Conservation (phyloP, 2,888 invertebrate species). For the Acanthosoma haemorrhoidale region DNA sequence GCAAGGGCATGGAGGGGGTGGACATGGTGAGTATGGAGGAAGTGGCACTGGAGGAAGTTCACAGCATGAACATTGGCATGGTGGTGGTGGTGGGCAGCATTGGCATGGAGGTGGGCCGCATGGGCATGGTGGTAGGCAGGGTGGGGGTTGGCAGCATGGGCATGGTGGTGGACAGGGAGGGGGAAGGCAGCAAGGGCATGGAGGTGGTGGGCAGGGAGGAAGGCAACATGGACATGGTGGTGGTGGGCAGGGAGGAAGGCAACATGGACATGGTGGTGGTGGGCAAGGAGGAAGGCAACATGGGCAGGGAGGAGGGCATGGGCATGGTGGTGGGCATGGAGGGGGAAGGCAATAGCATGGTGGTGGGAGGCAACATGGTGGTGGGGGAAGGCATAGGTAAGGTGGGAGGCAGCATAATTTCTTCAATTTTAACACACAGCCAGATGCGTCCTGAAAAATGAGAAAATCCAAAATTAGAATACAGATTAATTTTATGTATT, state of each 20-base stretch:
- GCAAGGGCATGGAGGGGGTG: background rate
- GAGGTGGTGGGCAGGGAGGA: background rate
- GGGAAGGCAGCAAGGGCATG: too few species aligned
- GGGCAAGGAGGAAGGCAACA: background rate
- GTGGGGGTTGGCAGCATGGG: background rate
- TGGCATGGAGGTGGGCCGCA: background rate
- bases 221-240: background rate
- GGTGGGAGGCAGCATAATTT: background rate
- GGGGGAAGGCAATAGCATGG: background rate
- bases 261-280: background rate
- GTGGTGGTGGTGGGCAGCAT: background rate
- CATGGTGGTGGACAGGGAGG: background rate
- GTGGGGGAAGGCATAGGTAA: background rate
- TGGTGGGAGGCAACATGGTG: background rate
- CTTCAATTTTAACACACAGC: conserved; percentile 2
- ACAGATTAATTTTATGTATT: too few species aligned
- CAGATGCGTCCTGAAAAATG: background rate
- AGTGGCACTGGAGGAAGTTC: conserved; percentile 6
- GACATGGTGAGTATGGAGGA: background rate
- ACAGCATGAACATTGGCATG: background rate
- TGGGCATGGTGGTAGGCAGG: background rate
- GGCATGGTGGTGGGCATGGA: background rate
- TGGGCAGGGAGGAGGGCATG: background rate
- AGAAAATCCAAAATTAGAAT: too few species aligned
- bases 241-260: background rate